Base-by-base conservation (phyloP, 1,140 invertebrate species). In the Musca domestica region DNA sequence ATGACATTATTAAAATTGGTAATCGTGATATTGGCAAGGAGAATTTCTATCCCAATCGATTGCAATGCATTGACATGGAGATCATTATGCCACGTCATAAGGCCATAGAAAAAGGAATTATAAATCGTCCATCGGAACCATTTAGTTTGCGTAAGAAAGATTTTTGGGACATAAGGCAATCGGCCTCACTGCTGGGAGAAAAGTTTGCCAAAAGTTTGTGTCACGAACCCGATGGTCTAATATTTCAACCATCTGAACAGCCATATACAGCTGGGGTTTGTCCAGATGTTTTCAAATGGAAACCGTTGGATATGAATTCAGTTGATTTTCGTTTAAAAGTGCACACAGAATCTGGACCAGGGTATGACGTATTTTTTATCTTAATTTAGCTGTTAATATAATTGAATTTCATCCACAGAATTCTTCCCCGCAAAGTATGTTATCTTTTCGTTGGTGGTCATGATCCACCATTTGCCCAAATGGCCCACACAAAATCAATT, bases 191-290 rank as follows among this genome's bases (percentile, higher is more conserved):
- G 17, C 83, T 98, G 15, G 88, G 91, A 66, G 90, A 92, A 56
- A 94, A 95, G 76, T 99, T 99, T 83, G 87, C 90, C 0, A 89
- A 89, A 70, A 87, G 91, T 58, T 83, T 99, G 2, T 86, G 87
- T 20, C 98, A 99, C 78, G 95, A 99, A 83, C 95, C 97, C 0
- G 98, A 99, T 82, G 98, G 98, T 52, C 85, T 99, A 0, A 96
- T 99, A 74, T 99, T 99, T 81, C 98, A 99, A 81, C 98, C 98
- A 1, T 87, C 90, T 0, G 86, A 88, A 71, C 82, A 95, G 88
- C 88, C 90, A 0, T 99, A 99, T 80, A 83, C 85, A n/a, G 76
- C 90, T 34, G 98, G 98, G 1, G 83, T 87, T 12, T 96, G 92
- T 79, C 80, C 85, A n/a, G 86, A 90, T 51, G 92, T 98, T 0